These are phyloP conservation scores for Myotis vivesi DNA, from an alignment of 2,797 vertebrate species.

Conservation along the genomic window DNA sequence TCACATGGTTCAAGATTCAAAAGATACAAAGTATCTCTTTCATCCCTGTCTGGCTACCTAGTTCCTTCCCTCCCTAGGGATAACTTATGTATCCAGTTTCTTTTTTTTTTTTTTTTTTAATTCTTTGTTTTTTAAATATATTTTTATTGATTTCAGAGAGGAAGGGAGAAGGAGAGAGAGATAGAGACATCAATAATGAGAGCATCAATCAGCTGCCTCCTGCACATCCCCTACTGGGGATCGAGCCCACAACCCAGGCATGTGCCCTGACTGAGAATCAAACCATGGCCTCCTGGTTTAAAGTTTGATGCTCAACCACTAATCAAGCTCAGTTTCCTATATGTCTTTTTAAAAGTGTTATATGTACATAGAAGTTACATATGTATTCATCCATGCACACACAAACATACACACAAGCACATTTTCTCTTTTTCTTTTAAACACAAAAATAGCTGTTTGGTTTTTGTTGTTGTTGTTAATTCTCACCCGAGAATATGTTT, in stretches of 20 bases:
- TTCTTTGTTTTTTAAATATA: no score
- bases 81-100: background rate
- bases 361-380: background rate
- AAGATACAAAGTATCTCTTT: background rate
- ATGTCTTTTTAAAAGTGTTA: background rate
- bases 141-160: no score
- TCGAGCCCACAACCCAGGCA: no score
- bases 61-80: background rate
- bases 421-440: background rate
- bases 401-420: background rate
- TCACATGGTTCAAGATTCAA: background rate
- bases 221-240: no score
- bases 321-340: background rate
- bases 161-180: no score
- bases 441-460: background rate
- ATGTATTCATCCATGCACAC: background rate
- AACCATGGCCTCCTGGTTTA: no score
- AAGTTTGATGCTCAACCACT: no score
- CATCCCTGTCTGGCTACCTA: background rate
- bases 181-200: no score
- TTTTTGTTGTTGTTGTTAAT: background rate
- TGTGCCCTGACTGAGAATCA: no score
- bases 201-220: no score
- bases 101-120: background rate
- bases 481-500: background rate